Evolutionary conservation across 2,888 invertebrate species (phyloP).

Genomic region (Diogma glabrata): DNA sequence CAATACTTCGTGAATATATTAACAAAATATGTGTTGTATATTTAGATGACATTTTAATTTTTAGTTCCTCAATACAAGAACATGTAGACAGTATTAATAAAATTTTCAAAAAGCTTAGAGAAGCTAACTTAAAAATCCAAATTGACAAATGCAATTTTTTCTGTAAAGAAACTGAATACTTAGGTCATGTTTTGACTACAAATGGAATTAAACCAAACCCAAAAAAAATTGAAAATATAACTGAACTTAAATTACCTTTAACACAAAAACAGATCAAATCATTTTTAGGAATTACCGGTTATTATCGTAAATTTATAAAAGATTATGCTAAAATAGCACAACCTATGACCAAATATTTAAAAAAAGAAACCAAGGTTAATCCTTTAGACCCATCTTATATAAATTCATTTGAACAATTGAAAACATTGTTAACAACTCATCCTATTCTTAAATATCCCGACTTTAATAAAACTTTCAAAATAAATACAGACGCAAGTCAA

Average conservation of each 20-base stretch:
- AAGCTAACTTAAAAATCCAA: neutral
- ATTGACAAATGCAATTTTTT: neutral
- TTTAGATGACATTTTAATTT: neutral
- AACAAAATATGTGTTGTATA: neutral
- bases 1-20: neutral
- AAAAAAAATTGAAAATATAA: neutral
- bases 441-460: neutral
- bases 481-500: neutral
- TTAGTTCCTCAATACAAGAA: neutral
- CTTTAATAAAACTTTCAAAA: neutral
- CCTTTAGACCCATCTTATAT: slow-evolving; percentile 4
- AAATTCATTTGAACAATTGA: slow-evolving; percentile 15
- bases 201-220: neutral
- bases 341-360: neutral
- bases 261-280: neutral
- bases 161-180: too few species aligned
- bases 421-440: slow-evolving; percentile 14
- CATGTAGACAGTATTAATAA: neutral
- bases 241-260: too few species aligned
- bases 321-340: slow-evolving; percentile 1
- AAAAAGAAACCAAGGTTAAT: slow-evolving; percentile 12
- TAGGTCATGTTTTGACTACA: neutral
- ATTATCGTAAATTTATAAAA: neutral
- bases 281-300: neutral
- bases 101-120: neutral